phyloP scores from a whole-genome alignment of 64 coral and sea anemone species.

The Montipora foliosa region DNA sequence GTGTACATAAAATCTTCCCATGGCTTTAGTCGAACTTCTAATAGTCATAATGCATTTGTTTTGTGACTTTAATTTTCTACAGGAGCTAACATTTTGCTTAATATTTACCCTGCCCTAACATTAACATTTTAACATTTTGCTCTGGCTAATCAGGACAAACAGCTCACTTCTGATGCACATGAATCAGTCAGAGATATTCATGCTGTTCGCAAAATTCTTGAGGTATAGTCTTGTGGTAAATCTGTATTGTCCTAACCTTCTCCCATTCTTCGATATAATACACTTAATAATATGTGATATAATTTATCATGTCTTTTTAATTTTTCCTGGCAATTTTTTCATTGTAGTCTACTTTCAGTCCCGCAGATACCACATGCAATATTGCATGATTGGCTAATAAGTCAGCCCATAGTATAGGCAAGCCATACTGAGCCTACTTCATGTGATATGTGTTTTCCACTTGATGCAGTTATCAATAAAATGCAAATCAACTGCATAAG shows the following conservation, averaged over 20 bases:
- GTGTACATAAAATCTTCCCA: too few species aligned
- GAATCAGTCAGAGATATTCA: conserved; percentile 65
- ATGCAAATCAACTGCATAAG: too few species aligned
- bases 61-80: background rate
- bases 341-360: too few species aligned
- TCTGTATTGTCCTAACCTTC: background rate
- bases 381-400: too few species aligned
- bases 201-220: conserved; percentile 77
- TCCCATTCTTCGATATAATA: background rate
- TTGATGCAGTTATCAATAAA: too few species aligned
- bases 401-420: too few species aligned
- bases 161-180: conserved; percentile 53
- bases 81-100: background rate
- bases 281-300: too few species aligned
- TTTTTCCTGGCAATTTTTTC: too few species aligned
- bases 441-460: too few species aligned
- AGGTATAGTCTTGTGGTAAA: conserved; percentile 47
- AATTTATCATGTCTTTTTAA: background rate
- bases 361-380: too few species aligned
- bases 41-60: background rate
- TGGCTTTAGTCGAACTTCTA: background rate
- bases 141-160: conserved; percentile 74
- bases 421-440: too few species aligned
- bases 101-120: background rate
- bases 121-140: conserved; percentile 43